Conservation (phyloP, 2,797 vertebrate genomes). For the Jordanella pulchra region DNA sequence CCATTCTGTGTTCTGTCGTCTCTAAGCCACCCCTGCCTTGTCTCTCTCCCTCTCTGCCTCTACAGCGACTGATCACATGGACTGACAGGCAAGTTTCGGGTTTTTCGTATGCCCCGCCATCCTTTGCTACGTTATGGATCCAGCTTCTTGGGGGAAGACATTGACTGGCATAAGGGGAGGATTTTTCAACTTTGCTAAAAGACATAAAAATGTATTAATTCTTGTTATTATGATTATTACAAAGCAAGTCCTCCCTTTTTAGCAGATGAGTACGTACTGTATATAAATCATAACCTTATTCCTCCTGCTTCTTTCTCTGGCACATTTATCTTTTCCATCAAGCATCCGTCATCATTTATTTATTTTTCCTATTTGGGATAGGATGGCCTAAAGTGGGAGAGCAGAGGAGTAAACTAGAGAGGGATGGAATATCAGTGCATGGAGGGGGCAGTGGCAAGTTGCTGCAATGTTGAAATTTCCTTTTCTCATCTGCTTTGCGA, state of each 20-base stretch:
- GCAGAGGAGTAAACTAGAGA: slow-evolving; percentile 52
- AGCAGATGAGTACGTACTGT: slow-evolving; percentile 55
- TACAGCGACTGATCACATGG: slow-evolving; percentile 75
- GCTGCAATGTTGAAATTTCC: slow-evolving; percentile 70
- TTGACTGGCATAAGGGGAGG: slow-evolving; percentile 37
- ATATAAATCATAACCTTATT: slow-evolving; percentile 73
- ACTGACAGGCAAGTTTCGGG: slow-evolving; percentile 78
- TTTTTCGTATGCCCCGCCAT: slow-evolving; percentile 65
- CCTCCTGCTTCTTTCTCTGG: slow-evolving; percentile 61
- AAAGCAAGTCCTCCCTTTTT: slow-evolving; percentile 55
- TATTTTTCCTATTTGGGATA: slow-evolving; percentile 75
- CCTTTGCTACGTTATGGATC: slow-evolving; percentile 57
- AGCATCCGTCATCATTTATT: slow-evolving; percentile 72
- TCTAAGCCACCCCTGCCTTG: slow-evolving; percentile 74
- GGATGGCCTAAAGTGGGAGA: slow-evolving; percentile 60
- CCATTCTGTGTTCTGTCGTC: slow-evolving; percentile 75
- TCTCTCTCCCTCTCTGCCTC: slow-evolving; percentile 41
- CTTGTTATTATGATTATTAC: slow-evolving; percentile 32
- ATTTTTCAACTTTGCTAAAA: slow-evolving; percentile 34
- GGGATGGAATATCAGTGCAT: slow-evolving; percentile 36
- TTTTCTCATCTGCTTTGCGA: slow-evolving; percentile 65
- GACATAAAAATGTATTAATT: slow-evolving; percentile 30
- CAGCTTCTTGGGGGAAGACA: slow-evolving; percentile 56
- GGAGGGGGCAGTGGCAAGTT: slow-evolving; percentile 47
- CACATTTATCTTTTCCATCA: slow-evolving; percentile 77